These are phyloP conservation scores for Amiota communis DNA, from an alignment of 2,888 invertebrate species.

Conservation along the genomic window DNA sequence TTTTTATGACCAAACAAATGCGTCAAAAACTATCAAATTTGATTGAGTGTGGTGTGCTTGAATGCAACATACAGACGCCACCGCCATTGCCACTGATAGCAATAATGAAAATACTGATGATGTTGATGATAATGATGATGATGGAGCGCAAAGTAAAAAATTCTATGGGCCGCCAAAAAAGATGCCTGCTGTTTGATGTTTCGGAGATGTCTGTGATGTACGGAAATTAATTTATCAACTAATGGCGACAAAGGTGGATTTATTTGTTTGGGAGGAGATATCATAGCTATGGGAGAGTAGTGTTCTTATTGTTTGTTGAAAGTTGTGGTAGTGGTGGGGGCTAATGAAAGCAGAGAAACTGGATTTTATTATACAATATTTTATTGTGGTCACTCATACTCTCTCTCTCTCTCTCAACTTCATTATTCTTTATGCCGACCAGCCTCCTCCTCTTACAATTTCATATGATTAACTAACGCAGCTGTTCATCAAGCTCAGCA, in stretches of 20 bases:
- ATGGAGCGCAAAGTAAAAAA: not conserved
- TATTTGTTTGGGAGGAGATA: not conserved
- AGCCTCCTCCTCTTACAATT: not conserved
- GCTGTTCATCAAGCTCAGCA: slow-evolving; percentile 18
- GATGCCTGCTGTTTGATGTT: slow-evolving; percentile 46
- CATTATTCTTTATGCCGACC: not conserved
- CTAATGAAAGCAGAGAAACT: no score
- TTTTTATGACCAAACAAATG: slow-evolving; percentile 41
- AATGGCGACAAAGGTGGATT: not conserved
- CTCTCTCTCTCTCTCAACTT: not conserved
- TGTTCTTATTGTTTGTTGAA: no score
- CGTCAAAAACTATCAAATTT: slow-evolving; percentile 58
- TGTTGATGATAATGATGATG: slow-evolving; percentile 7
- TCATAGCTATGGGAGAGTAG: no score
- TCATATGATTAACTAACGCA: slow-evolving; percentile 18
- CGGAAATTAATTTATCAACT: slow-evolving; percentile 17
- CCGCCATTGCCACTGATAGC: not conserved
- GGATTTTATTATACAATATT: no score
- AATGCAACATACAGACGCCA: not conserved
- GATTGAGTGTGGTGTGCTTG: slow-evolving; percentile 44
- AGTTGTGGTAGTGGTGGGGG: no score
- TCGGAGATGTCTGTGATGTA: slow-evolving; percentile 6
- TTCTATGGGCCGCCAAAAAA: slow-evolving; percentile 12
- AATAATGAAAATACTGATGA: not conserved
- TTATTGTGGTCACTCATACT: not conserved